phyloP scores from a whole-genome alignment of 2,113 vertebrate genomes.

The Psilopsiagon aymara region DNA sequence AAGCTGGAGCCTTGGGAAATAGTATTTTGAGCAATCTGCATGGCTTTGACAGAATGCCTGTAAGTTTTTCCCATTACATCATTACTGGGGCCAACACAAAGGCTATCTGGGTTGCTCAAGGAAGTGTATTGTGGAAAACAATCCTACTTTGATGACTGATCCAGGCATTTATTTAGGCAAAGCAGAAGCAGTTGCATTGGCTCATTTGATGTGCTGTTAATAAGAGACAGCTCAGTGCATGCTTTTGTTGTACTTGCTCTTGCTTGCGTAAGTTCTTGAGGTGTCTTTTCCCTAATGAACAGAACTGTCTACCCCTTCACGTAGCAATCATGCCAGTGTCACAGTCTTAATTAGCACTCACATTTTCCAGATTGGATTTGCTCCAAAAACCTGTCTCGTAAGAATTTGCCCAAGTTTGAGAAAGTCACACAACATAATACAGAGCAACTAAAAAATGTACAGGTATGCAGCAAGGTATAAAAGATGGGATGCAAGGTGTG shows the following conservation, averaged over 20 bases:
- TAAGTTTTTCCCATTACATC: slow-evolving; percentile 80
- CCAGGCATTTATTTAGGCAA: slow-evolving; percentile 67
- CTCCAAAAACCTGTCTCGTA: neutral
- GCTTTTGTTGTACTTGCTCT: slow-evolving; percentile 60
- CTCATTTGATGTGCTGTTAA: slow-evolving; percentile 53
- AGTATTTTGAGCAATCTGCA: slow-evolving; percentile 72
- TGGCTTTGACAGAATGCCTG: slow-evolving; percentile 65
- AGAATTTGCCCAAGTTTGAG: neutral
- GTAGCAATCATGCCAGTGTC: neutral
- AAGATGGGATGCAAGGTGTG: neutral
- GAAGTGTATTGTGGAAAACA: slow-evolving; percentile 69
- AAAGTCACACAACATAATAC: neutral
- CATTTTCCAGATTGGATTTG: neutral
- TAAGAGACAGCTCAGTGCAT: slow-evolving; percentile 53
- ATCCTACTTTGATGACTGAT: slow-evolving; percentile 68
- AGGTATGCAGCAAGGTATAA: neutral
- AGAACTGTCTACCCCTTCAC: neutral
- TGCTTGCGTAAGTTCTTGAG: slow-evolving; percentile 46
- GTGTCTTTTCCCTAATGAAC: neutral
- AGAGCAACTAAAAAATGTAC: neutral
- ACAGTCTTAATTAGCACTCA: slow-evolving; percentile 3
- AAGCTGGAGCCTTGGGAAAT: slow-evolving; percentile 77
- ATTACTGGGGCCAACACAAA: slow-evolving; percentile 62
- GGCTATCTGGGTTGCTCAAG: slow-evolving; percentile 63
- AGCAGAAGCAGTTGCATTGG: slow-evolving; percentile 54